Percentiles rank a stretch among this genome's conserved stretches.
Conservation (phyloP, 2,888 invertebrate genomes). For the Acanthococcus lagerstroemiae region DNA sequence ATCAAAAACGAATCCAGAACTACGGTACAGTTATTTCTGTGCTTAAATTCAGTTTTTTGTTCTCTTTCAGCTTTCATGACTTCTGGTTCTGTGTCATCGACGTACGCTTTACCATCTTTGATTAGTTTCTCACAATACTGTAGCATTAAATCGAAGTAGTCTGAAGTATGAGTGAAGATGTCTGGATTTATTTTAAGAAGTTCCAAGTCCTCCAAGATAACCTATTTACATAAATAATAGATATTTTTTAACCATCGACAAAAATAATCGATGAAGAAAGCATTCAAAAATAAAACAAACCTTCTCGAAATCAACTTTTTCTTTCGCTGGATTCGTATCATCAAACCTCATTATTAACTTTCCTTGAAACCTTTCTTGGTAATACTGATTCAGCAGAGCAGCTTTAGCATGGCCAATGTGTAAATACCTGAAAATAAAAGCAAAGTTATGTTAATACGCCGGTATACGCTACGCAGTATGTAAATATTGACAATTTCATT, state of each 20-base stretch:
- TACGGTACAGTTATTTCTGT: slow-evolving; percentile 75
- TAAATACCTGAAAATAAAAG: slow-evolving; percentile 35
- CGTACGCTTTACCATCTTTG: slow-evolving; percentile 82
- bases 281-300: slow-evolving; percentile 44
- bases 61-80: slow-evolving; percentile 92
- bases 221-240: slow-evolving; percentile 40
- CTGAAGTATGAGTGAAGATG: slow-evolving; percentile 86
- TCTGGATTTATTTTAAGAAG: slow-evolving; percentile 88
- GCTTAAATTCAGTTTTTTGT: slow-evolving; percentile 70
- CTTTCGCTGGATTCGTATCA: slow-evolving; percentile 99
- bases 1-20: no score
- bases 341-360: slow-evolving; percentile 97
- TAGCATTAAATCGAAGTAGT: slow-evolving; percentile 89
- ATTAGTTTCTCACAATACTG: slow-evolving; percentile 78
- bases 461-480: no score
- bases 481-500: no score
- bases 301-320: slow-evolving; percentile 92
- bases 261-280: background rate
- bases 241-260: background rate
- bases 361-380: slow-evolving; percentile 84
- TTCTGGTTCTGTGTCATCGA: slow-evolving; percentile 91
- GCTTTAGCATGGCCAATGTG: slow-evolving; percentile 83
- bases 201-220: slow-evolving; percentile 83
- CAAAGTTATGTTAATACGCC: no score
- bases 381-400: slow-evolving; percentile 94